These are phyloP conservation scores for Tricholaema leucomelas DNA, from an alignment of 2,113 vertebrate genomes.

Conservation along the genomic window DNA sequence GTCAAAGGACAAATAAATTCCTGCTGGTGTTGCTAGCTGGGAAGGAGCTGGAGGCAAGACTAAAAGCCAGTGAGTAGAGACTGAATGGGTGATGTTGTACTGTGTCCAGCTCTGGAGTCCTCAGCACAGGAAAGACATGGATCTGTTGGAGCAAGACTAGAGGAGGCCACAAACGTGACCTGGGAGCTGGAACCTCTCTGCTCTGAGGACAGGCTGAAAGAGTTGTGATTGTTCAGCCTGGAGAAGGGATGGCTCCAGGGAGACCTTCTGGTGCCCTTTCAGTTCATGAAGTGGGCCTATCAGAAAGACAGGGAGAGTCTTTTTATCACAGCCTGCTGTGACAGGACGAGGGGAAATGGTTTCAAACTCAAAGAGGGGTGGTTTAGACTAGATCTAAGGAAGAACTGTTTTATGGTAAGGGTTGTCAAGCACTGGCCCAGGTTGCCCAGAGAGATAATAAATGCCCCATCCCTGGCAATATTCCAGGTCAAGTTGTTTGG, in stretches of 20 bases:
- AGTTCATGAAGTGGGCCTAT: background rate
- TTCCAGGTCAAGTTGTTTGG: background rate
- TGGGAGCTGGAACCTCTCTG: background rate
- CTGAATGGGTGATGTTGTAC: fast-evolving
- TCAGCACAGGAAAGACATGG: background rate
- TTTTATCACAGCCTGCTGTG: background rate
- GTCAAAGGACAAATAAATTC: background rate
- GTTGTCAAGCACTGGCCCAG: background rate
- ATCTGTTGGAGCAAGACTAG: background rate
- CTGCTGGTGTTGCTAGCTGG: background rate
- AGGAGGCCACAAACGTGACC: background rate
- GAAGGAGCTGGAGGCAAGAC: constrained; percentile 1
- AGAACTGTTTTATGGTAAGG: background rate
- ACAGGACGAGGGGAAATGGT: background rate
- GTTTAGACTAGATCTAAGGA: background rate
- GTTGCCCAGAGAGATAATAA: background rate
- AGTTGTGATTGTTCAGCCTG: background rate
- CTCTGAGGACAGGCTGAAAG: background rate
- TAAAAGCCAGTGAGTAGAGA: background rate
- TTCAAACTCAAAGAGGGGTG: background rate
- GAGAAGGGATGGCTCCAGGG: background rate
- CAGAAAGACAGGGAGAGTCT: background rate
- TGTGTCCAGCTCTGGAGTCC: background rate
- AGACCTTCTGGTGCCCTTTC: background rate
- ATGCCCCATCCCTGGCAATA: background rate